phyloP scores from a whole-genome alignment of 1,140 invertebrate species.

The Apocrypta bakeri region DNA sequence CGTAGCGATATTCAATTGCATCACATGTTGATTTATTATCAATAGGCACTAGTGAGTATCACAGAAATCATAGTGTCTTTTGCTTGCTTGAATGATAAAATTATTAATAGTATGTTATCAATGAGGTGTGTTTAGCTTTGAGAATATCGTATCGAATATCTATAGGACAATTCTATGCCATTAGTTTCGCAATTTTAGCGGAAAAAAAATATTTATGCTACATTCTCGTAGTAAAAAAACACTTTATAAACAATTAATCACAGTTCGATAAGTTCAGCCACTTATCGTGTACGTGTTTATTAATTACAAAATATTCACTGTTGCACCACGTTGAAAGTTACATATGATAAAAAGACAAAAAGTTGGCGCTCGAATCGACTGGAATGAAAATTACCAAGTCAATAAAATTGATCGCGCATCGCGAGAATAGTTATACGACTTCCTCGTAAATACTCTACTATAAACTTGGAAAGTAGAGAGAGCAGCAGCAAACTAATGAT shows the following conservation, averaged over 20 bases:
- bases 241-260: not conserved
- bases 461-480: not conserved
- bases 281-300: not conserved
- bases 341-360: not conserved
- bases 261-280: not conserved
- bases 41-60: slow-evolving; percentile 6
- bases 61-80: slow-evolving; percentile 8
- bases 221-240: not conserved
- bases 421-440: not conserved
- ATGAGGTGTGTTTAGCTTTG: not conserved
- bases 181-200: not conserved
- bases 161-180: not conserved
- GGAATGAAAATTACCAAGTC: not conserved
- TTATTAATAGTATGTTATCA: slow-evolving; percentile 27
- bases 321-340: not conserved
- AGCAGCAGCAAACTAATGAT: not conserved
- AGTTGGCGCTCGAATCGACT: not conserved
- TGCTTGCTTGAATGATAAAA: slow-evolving; percentile 18
- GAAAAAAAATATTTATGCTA: not conserved
- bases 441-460: not conserved
- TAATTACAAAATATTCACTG: not conserved
- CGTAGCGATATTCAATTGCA: slow-evolving; percentile 19
- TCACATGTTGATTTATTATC: slow-evolving; percentile 21
- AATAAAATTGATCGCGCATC: not conserved
- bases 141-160: not conserved